Evolutionary conservation across 2,888 invertebrate species (phyloP), one percentile per base, ranked within the genome.

Genomic region (Seira ritae): DNA sequence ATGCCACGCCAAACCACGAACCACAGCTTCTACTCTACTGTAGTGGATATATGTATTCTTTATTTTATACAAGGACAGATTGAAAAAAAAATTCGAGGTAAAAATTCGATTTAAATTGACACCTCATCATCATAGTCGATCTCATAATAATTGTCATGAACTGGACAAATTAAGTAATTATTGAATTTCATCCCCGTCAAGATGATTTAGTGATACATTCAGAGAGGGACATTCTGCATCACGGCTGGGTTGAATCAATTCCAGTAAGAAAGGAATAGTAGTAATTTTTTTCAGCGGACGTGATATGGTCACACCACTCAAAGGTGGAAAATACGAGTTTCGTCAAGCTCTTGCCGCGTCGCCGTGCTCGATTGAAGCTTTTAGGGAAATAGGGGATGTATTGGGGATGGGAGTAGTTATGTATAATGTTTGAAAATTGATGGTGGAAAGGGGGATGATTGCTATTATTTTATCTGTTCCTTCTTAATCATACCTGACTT

Each of bases 281-380:
- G n/a, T n/a, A n/a, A n/a, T n/a, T n/a, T n/a, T 62, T 12, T 20
- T 20, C 20, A 68, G 42, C 73, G 82, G 78, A 83, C 82, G 82
- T 83, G 82, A 78, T 77, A 73, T 78, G 82, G 82, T 83, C 78
- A 78, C 82, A 78, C 82, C 62, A 78, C 65, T 78, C 72, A 68
- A 67, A 73, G 19, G 82, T 77, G 77, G 60, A 77, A 82, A 76
- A 76, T 77, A 67, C 15, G 50, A 23, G 71, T 78, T 71, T 65
- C 10, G 71, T 71, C 22, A 8, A 71, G 19, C 71, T 23, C 23
- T 71, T 24, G 23, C 15, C 71, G 20, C 62, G 20, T 20, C 20
- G n/a, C 22, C 20, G 50, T 15, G 15, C 62, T 20, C 22, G 62
- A 62, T 20, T 62, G 12, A 62, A 22, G 20, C 20, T 20, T 8